A percentile compares a stretch with the other conserved stretches of the same genome.
phyloP scores from a whole-genome alignment of 2,888 invertebrate species.

The Caradrina clavipalpis region DNA sequence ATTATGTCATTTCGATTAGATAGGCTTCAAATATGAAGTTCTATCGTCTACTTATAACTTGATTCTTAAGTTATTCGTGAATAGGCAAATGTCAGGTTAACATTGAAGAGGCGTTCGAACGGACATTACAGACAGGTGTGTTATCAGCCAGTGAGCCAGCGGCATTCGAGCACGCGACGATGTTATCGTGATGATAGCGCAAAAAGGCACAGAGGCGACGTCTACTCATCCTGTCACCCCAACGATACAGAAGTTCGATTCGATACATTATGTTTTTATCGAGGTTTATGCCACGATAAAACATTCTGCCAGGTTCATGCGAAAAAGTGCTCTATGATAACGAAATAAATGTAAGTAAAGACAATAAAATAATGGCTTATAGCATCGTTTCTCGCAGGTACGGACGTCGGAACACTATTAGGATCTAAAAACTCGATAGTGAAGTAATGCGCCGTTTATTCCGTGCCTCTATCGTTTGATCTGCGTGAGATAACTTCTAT shows the following conservation, averaged over 20 bases:
- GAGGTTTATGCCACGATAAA: conserved; percentile 44
- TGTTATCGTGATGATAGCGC: conserved; percentile 80
- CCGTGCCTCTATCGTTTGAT: conserved; percentile 28
- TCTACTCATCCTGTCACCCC: conserved; percentile 63
- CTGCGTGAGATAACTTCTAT: conserved; percentile 44
- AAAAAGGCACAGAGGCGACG: conserved; percentile 69
- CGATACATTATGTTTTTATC: conserved; percentile 58
- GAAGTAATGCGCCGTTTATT: conserved; percentile 33
- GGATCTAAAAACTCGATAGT: conserved; percentile 23
- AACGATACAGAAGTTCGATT: conserved; percentile 53
- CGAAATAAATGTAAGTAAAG: conserved; percentile 22
- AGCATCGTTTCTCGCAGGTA: conserved; percentile 10
- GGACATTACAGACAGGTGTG: conserved; percentile 72
- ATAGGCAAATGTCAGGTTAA: conserved; percentile 48
- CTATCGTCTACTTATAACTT: background rate
- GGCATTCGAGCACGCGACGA: conserved; percentile 75
- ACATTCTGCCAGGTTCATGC: conserved; percentile 25
- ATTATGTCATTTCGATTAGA: conserved; percentile 49
- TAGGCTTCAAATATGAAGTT: background rate
- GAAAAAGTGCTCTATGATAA: conserved; percentile 24
- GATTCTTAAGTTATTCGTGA: conserved; percentile 33
- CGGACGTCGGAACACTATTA: conserved; percentile 11
- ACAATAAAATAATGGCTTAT: conserved; percentile 38
- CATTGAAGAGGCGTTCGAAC: conserved; percentile 54
- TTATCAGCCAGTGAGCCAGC: conserved; percentile 68